A percentile compares a stretch with the other conserved stretches of the same genome.
Conservation (phyloP, 1,140 invertebrate species). For the Papilio machaon region DNA sequence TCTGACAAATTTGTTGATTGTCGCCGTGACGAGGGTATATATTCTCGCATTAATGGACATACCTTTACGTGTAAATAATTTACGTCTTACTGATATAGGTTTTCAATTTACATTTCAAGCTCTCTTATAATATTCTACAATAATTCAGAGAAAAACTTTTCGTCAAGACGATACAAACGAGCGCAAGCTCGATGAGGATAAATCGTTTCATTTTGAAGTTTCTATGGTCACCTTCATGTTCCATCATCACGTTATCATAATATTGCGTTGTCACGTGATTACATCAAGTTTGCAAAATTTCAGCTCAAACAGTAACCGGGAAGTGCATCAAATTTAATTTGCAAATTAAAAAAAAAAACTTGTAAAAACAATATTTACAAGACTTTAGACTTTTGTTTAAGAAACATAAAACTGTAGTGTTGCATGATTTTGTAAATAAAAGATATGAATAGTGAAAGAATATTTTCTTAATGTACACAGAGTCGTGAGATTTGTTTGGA, state of each 20-base stretch:
- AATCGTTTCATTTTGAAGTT: too few species aligned
- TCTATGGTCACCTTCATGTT: too few species aligned
- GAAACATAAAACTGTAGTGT: background rate
- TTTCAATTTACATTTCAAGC: background rate
- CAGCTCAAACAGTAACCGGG: too few species aligned
- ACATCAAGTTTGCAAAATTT: too few species aligned
- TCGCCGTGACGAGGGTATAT: background rate
- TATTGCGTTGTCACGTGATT: too few species aligned
- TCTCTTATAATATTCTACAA: background rate
- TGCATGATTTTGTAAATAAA: background rate
- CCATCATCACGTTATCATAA: too few species aligned
- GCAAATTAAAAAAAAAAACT: too few species aligned
- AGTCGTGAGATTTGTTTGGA: background rate
- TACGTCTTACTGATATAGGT: background rate
- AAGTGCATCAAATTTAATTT: too few species aligned
- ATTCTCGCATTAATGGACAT: background rate
- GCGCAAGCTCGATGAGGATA: too few species aligned
- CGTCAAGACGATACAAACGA: too few species aligned
- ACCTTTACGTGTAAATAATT: slow-evolving; percentile 8
- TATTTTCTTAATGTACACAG: background rate
- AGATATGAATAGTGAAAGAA: background rate
- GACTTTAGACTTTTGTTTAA: background rate
- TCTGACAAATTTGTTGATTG: slow-evolving; percentile 13
- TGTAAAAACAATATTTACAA: too few species aligned
- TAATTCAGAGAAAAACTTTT: too few species aligned